Evolutionary conservation across 2,113 vertebrate species (phyloP).

Genomic region (Hipposideros armiger): DNA sequence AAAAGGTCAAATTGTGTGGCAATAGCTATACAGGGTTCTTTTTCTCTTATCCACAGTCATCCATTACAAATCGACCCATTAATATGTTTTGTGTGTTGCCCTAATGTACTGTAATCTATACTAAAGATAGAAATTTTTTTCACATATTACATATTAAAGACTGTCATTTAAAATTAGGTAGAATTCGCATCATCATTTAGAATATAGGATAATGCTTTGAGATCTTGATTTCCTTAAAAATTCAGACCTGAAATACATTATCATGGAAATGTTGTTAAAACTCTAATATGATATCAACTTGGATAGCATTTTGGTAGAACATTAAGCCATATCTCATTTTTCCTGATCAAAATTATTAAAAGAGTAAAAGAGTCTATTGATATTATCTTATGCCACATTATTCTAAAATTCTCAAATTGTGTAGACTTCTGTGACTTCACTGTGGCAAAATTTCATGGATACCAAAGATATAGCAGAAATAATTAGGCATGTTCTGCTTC

Average conservation of each 20-base stretch:
- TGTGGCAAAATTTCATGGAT: constrained; percentile 6
- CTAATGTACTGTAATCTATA: background rate
- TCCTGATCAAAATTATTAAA: background rate
- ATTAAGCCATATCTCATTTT: background rate
- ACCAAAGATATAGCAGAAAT: constrained; percentile 52
- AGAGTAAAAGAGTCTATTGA: background rate
- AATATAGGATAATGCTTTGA: background rate
- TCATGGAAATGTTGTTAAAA: background rate
- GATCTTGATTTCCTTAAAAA: background rate
- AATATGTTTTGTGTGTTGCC: background rate
- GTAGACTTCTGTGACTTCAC: background rate
- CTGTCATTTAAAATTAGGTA: background rate
- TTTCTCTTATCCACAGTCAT: background rate
- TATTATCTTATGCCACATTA: background rate
- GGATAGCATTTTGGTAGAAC: background rate
- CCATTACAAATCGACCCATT: background rate
- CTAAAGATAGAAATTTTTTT: background rate
- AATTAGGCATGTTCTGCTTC: constrained; percentile 63
- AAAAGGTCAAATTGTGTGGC: background rate
- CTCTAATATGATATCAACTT: background rate
- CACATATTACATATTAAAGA: background rate
- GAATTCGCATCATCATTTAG: background rate
- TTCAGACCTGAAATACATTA: background rate
- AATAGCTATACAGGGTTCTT: background rate
- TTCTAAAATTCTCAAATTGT: constrained; percentile 4